Percentiles rank a stretch among this genome's conserved stretches.
phyloP scores from a whole-genome alignment of 2,113 vertebrate genomes.

The Callorhinus ursinus region DNA sequence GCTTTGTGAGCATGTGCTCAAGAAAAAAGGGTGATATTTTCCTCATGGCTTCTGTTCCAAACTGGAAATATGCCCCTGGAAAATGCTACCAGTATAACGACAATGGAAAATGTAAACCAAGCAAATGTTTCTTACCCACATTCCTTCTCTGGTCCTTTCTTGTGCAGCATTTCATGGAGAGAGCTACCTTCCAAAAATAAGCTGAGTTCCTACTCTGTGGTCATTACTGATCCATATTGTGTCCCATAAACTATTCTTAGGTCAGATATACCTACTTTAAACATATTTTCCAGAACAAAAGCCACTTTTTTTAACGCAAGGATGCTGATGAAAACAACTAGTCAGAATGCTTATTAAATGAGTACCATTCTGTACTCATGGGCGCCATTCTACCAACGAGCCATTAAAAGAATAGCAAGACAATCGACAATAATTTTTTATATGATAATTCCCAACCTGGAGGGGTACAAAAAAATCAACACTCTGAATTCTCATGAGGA shows the following conservation, averaged over 20 bases:
- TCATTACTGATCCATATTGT: not conserved
- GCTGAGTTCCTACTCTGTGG: not conserved
- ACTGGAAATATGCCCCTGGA: slow-evolving; percentile 61
- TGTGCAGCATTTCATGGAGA: not conserved
- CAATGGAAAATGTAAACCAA: slow-evolving; percentile 39
- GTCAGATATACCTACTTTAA: not conserved
- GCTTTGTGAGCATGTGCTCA: not conserved
- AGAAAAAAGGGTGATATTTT: slow-evolving; percentile 53
- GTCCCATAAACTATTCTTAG: not conserved
- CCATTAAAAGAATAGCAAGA: not conserved
- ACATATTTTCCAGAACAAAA: not conserved
- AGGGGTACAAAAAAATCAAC: not conserved
- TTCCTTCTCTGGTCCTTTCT: not conserved
- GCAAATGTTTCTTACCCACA: slow-evolving; percentile 43
- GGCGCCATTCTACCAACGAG: not conserved
- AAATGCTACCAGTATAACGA: slow-evolving; percentile 34
- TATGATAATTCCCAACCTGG: not conserved
- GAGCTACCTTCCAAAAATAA: not conserved
- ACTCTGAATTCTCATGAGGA: not conserved
- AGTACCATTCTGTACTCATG: not conserved
- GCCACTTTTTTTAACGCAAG: not conserved
- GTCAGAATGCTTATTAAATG: not conserved
- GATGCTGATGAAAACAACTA: slow-evolving; percentile 1
- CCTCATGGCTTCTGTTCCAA: slow-evolving; percentile 61
- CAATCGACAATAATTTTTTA: not conserved